Evolutionary conservation across 2,113 vertebrate genomes (phyloP), one percentile per base, ranked within the genome.

Genomic region (Leucopsar rothschildi): DNA sequence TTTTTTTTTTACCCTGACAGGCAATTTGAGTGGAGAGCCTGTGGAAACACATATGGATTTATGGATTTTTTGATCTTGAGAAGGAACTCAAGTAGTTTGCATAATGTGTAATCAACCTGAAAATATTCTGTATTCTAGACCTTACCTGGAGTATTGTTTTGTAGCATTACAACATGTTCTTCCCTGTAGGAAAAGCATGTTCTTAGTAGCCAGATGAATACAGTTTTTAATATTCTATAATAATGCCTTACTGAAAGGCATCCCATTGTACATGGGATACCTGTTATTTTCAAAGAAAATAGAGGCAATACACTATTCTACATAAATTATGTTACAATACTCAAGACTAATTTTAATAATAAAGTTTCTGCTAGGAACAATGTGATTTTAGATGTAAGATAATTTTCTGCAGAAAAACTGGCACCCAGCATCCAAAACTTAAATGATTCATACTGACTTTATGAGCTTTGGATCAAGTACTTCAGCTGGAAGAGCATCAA

Each of bases 1-100:
- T 44, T 79, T 95, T 95, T 49, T 55, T n/a, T 50, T 80, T 70
- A 87, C 82, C 50, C 87, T 92, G 86, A 83, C 88, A 88, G 90
- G 82, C 80, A 97, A 60, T 92, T 97, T 92, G 69, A 96, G 91
- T 92, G 81, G 91, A 88, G 66, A 93, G 91, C 91, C 94, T 93
- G 40, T 91, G 64, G 82, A 97, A 96, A 92, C 70, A 91, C 88
- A 80, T 86, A 69, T 31, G 50, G 79, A 70, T 91, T 83, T 90
- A 77, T 90, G 80, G 71, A 56, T 56, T 70, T 96, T 92, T 63
- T 78, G 47, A 92, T 95, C 87, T 57, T 81, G 44, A 83, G 66
- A 53, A 81, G 44, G 82, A 88, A 59, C 22, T 2, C 29, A 10
- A 65, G 2, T 29, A 40, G 35, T 94, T 91, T 92, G 79, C 79